Evolutionary conservation across 2,113 vertebrate genomes (phyloP).

Genomic region (Bungarus multicinctus): DNA sequence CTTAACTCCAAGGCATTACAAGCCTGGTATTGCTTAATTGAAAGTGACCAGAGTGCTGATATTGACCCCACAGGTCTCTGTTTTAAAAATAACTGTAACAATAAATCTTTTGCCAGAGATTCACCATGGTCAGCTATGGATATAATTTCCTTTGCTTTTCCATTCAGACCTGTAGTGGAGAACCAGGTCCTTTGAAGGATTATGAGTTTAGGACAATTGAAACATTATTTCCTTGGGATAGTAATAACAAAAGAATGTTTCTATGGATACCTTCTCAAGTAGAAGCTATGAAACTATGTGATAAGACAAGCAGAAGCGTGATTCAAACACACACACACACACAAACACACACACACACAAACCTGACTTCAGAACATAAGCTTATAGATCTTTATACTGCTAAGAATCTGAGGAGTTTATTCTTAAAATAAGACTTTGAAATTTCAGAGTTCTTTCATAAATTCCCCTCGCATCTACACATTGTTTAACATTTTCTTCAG

Average conservation of each 20-base stretch:
- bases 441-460: neutral
- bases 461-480: neutral
- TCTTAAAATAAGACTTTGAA: neutral
- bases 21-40: rapidly evolving
- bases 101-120: conserved; percentile 2
- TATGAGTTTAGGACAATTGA: neutral
- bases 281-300: neutral
- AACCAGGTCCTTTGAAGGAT: neutral
- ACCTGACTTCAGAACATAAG: too few species aligned
- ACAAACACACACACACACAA: too few species aligned
- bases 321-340: neutral
- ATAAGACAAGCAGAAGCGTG: neutral
- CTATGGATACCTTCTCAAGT: neutral
- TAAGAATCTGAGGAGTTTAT: neutral
- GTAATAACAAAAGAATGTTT: neutral
- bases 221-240: neutral
- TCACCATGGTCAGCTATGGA: neutral
- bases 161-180: neutral
- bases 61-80: neutral
- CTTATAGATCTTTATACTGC: neutral
- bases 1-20: neutral
- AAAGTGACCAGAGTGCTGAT: neutral
- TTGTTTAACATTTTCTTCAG: neutral
- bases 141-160: neutral
- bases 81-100: neutral